These are phyloP conservation scores for Oreochromis niloticus DNA, from an alignment of 2,113 vertebrate genomes.

Conservation along the genomic window DNA sequence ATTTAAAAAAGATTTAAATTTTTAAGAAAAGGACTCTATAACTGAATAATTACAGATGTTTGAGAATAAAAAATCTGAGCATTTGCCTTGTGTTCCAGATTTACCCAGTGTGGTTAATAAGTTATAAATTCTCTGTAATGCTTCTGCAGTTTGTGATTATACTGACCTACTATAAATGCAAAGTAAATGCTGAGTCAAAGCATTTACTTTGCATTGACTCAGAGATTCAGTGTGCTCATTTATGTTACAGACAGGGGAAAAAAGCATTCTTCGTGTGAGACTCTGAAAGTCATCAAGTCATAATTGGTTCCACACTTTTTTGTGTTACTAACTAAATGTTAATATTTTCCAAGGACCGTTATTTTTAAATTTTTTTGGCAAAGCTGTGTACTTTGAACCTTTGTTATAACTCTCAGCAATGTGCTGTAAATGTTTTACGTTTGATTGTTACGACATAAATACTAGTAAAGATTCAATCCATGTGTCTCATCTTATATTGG, in stretches of 20 bases:
- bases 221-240: neutral
- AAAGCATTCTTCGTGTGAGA: neutral
- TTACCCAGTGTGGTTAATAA: neutral
- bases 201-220: neutral
- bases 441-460: neutral
- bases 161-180: neutral
- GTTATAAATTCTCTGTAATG: neutral
- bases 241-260: neutral
- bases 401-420: neutral
- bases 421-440: neutral
- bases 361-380: rapidly evolving
- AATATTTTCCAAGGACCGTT: neutral
- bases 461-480: neutral
- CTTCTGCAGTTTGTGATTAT: neutral
- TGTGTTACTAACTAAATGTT: neutral
- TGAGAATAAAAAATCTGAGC: neutral
- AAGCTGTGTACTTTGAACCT: neutral
- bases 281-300: neutral
- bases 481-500: neutral
- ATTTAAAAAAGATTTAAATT: neutral
- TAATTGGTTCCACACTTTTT: neutral
- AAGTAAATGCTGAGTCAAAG: no score
- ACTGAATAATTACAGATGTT: neutral
- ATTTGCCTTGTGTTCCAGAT: no score
- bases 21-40: neutral